Percentiles rank a stretch among this genome's conserved stretches.
These are phyloP conservation scores for Manis crassicaudata DNA, from an alignment of 2,797 vertebrate species.

Conservation along the genomic window DNA sequence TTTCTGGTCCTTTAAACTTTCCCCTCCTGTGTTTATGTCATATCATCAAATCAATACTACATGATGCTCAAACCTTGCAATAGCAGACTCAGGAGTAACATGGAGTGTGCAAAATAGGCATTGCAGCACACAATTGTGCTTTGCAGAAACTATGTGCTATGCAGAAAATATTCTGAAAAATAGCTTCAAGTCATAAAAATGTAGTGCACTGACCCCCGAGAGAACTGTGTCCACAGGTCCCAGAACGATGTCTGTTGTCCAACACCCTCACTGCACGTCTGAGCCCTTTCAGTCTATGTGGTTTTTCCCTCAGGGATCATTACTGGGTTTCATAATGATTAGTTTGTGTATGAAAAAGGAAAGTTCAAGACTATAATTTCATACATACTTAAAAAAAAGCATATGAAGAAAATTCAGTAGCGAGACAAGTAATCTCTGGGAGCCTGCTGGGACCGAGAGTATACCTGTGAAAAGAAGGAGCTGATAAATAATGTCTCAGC, in stretches of 20 bases:
- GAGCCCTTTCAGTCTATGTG: slow-evolving; percentile 40
- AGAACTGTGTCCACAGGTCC: slow-evolving; percentile 26
- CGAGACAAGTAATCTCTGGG: slow-evolving; percentile 43
- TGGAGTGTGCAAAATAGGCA: neutral
- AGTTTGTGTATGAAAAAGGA: slow-evolving; percentile 77
- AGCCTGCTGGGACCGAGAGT: slow-evolving; percentile 37
- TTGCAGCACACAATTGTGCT: neutral
- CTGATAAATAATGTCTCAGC: neutral
- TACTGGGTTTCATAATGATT: slow-evolving; percentile 75
- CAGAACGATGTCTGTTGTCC: slow-evolving; percentile 52
- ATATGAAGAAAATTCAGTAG: slow-evolving; percentile 71
- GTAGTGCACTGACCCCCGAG: neutral
- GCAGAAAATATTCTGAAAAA: slow-evolving; percentile 57
- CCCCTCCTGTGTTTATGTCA: neutral
- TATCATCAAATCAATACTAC: slow-evolving; percentile 46
- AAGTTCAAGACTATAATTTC: slow-evolving; percentile 76
- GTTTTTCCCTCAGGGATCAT: slow-evolving; percentile 76
- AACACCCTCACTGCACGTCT: slow-evolving; percentile 59
- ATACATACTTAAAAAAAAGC: slow-evolving; percentile 61
- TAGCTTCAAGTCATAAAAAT: slow-evolving; percentile 53
- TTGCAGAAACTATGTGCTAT: no score
- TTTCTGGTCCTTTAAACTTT: neutral
- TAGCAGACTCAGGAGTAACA: slow-evolving; percentile 38
- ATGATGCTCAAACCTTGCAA: neutral
- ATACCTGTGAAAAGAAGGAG: slow-evolving; percentile 44